Conservation (phyloP, 2,888 invertebrate genomes). For the Hyppa rectilinea region DNA sequence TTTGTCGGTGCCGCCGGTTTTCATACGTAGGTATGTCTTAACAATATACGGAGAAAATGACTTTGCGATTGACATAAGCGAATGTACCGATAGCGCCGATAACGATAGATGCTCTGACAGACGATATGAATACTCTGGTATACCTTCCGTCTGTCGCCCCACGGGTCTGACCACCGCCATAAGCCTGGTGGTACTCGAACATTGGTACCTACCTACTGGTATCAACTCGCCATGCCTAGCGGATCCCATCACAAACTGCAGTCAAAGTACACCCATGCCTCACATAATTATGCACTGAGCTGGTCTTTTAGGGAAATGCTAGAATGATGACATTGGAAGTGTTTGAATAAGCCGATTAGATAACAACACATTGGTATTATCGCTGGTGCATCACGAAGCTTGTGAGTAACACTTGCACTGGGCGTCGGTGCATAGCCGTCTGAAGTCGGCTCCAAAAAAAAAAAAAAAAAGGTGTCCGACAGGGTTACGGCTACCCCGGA, state of each 20-base stretch:
- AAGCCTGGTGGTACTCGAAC: too few relatives aligned
- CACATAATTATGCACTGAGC: neutral
- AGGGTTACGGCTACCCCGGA: too few relatives aligned
- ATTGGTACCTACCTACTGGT: too few relatives aligned
- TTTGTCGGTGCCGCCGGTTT: too few relatives aligned
- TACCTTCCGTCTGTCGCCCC: too few relatives aligned
- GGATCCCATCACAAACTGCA: too few relatives aligned
- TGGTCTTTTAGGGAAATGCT: neutral
- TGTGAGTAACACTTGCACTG: neutral
- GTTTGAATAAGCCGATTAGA: conserved; percentile 15
- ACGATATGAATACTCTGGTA: too few relatives aligned
- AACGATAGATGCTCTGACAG: too few relatives aligned
- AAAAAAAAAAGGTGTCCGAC: too few relatives aligned
- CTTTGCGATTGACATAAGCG: neutral
- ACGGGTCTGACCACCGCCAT: too few relatives aligned
- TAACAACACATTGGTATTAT: conserved; percentile 7
- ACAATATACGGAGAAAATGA: neutral
- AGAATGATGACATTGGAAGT: conserved; percentile 7
- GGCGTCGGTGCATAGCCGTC: neutral
- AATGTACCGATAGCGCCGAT: too few relatives aligned
- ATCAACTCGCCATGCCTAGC: too few relatives aligned
- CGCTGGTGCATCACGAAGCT: conserved; percentile 5
- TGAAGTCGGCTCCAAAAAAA: neutral
- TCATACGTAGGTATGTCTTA: neutral
- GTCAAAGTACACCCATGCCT: neutral